Evolutionary conservation across 1,140 invertebrate genomes (phyloP), one percentile per base, ranked within the genome.

Genomic region (Littorina saxatilis): DNA sequence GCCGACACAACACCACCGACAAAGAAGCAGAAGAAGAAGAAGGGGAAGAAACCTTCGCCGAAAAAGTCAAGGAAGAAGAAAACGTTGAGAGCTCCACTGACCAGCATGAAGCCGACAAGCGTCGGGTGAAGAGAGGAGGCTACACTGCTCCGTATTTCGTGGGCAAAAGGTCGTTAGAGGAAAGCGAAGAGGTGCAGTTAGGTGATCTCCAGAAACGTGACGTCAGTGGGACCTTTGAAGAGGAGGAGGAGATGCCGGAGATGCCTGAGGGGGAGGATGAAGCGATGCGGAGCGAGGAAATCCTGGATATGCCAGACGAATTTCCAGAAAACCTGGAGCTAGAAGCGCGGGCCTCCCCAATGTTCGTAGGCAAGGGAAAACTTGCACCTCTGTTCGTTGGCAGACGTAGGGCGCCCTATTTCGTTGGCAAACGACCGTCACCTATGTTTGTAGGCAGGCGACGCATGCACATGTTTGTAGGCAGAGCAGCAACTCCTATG

Each of bases 141-240:
- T 80, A 73, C 80, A 75, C 23, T 20, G 61, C 61, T 20, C 78
- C 63, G 2, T 80, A 80, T 23, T 80, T 80, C 78, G 78, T 80
- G 66, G 68, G 68, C 55, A 78, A 78, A 29, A 52, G 76, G 17
- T 66, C 76, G 23, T 37, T 78, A 4, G 58, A 66, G 5, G 76
- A 66, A 2, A 13, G 39, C 1, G 50, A 61, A 2, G 76, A 78
- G 17, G 39, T 20, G 23, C n/a, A 29, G 4, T 17, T 63, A 39
- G 58, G 29, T n/a, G 35, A 78, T 29, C 76, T 63, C 39, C 70
- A 73, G 40, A 73, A 73, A 27, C 39, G 70, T 2, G 40, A 78
- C 29, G 43, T 47, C 43, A 17, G 43, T 17, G 17, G 43, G 7
- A n/a, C n/a, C n/a, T n/a, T n/a, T n/a, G 66, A 68, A 3, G 66